Evolutionary conservation across 2,888 invertebrate species (phyloP).

Genomic region (Deilephila porcellus): DNA sequence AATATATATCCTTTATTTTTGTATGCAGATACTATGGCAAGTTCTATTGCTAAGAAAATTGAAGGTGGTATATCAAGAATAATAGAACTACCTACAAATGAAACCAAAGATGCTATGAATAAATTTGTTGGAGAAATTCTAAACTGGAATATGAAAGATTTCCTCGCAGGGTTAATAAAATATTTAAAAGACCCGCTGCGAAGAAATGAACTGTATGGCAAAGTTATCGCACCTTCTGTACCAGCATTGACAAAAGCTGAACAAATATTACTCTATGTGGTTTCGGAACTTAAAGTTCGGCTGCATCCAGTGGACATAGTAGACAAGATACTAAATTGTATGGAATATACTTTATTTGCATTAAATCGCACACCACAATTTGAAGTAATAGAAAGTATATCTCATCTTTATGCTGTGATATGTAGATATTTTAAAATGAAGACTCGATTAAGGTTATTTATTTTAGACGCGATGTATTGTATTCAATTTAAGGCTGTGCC

Average conservation of each 20-base stretch:
- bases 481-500: constrained; percentile 70
- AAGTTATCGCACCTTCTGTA: constrained; percentile 53
- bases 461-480: constrained; percentile 79
- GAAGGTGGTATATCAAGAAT: constrained; percentile 56
- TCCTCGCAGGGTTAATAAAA: constrained; percentile 61
- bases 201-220: constrained; percentile 63
- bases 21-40: constrained; percentile 59
- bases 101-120: constrained; percentile 55
- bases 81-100: constrained; percentile 47
- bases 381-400: constrained; percentile 66
- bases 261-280: constrained; percentile 66
- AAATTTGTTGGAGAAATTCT: constrained; percentile 60
- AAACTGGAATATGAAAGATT: constrained; percentile 52
- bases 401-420: constrained; percentile 74
- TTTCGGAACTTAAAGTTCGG: constrained; percentile 52
- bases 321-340: constrained; percentile 56
- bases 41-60: constrained; percentile 52
- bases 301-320: constrained; percentile 53
- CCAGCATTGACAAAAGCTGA: constrained; percentile 74
- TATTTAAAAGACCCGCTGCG: constrained; percentile 63
- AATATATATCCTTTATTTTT: constrained; percentile 14
- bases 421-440: constrained; percentile 67
- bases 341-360: constrained; percentile 70
- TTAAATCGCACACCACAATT: constrained; percentile 69
- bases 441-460: constrained; percentile 66